Base-by-base conservation (phyloP, 2,113 vertebrate species). In the Bos javanicus region DNA sequence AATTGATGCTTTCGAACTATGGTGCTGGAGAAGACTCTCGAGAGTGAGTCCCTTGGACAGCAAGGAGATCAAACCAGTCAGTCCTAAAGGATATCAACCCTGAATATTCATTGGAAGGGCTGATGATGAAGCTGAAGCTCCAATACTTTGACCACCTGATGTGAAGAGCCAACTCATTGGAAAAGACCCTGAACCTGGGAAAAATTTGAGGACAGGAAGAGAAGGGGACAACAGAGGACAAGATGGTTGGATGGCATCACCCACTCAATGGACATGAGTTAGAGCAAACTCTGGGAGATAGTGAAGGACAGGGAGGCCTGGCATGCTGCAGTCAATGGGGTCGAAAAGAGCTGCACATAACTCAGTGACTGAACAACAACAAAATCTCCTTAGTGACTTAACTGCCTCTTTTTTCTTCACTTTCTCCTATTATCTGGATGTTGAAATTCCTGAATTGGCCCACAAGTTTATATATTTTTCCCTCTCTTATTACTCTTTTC, bases 321-420 rank as follows among this genome's bases (percentile, higher is more conserved):
- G 67, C 5, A 0, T 39, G 67, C 36, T 39, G 67, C 36, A 74
- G 67, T 25, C 67, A 36, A 39, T 13, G 67, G 67, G 67, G 21
- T 23, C 0, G 0, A 6, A 36, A 74, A 26, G 36, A 39, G 10
- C 1, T 13, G n/a, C 21, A 39, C 36, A 3, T 25, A 13, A 74
- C 36, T 39, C n/a, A 39, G 67, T 39, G 67, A 74, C 26, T 6
- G n/a, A 74, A 74, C 19, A 74, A 13, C 19, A 39, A 71, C 21
- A 39, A 74, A 26, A 16, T 21, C 11, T n/a, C 88, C 67, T 60
- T 85, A 19, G 17, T 84, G 36, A 48, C 11, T 59, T 74, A 23
- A 7, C 76, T 19, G 9, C 17, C 28, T 59, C 25, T 28, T 57
- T 52, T 21, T 23, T 8, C 54, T 48, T 56, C 81, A 26, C 23